Base-by-base conservation (phyloP, 2,888 invertebrate species). In the Temnothorax rugatulus region DNA sequence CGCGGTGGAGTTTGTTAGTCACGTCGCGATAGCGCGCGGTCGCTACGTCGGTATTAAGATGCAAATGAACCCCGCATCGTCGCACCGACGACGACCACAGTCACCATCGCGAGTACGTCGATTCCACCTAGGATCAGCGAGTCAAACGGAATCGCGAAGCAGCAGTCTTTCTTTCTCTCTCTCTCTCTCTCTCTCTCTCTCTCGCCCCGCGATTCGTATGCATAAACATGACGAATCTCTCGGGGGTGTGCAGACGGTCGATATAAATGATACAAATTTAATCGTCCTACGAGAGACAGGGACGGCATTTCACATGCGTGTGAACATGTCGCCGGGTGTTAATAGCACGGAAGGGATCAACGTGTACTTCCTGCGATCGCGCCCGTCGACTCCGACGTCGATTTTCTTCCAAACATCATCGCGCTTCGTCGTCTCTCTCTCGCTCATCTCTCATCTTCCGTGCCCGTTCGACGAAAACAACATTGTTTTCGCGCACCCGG, bases 1-100 rank as follows among this genome's bases (percentile, higher is more conserved):
- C 18, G 47, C 66, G 82, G 63, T 77, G 81, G 87, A 84, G 83
- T 79, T 75, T 71, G 71, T 66, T 68, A 73, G 73, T 82, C 83
- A 59, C 63, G 71, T 25, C 77, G 54, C 81, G 66, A 38, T 75
- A 69, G 66, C 18, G n/a, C 38, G 41, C 38, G 52, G 63, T 11
- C 41, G 59, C 52, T 21, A 66, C 59, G 82, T 64, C 69, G 64
- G 83, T 84, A 89, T 88, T 88, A 88, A 88, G 82, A 88, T 88
- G 88, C 83, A 88, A 88, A 88, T 87, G 83, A 84, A 76, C 59
- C 34, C 86, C 85, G 85, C 15, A 4, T 8, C 41, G 15, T 85
- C 66, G 66, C 83, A 41, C 25, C 63, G 83, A 66, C 71, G 83
- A 66, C 71, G 64, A n/a, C 63, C 61, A 59, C 83, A 15, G 57